phyloP scores from a whole-genome alignment of 2,888 invertebrate species.

The Xylota sylvarum region DNA sequence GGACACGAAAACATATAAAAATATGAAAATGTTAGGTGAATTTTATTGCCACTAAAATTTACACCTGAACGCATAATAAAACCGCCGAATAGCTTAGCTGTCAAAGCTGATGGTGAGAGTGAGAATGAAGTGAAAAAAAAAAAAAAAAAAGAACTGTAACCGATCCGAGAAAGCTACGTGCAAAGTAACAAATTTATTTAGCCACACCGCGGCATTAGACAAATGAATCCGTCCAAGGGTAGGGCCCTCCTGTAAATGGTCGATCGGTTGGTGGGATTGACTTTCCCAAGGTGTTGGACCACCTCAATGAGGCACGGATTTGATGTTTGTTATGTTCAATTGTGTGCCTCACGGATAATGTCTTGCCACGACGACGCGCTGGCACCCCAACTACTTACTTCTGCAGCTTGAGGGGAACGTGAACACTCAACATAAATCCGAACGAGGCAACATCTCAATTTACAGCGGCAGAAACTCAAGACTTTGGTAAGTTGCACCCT shows the following conservation, averaged over 20 bases:
- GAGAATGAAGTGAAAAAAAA: no score
- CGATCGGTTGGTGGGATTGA: slow-evolving; percentile 55
- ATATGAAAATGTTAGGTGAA: slow-evolving; percentile 70
- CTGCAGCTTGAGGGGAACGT: slow-evolving; percentile 67
- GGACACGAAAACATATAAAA: slow-evolving; percentile 61
- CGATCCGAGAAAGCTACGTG: slow-evolving; percentile 51
- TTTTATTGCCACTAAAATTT: slow-evolving; percentile 76
- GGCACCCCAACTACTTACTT: slow-evolving; percentile 5
- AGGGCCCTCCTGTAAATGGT: slow-evolving; percentile 61
- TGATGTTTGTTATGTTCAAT: slow-evolving; percentile 68
- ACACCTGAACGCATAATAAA: slow-evolving; percentile 74
- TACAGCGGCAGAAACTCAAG: slow-evolving; percentile 72
- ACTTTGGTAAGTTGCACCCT: slow-evolving; percentile 66
- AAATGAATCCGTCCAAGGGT: slow-evolving; percentile 68
- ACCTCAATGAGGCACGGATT: slow-evolving; percentile 77
- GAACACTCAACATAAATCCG: slow-evolving; percentile 75
- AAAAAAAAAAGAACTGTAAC: slow-evolving; percentile 64
- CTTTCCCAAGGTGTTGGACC: slow-evolving; percentile 77
- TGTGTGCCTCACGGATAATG: slow-evolving; percentile 64
- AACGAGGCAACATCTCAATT: slow-evolving; percentile 76
- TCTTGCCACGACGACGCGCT: slow-evolving; percentile 34
- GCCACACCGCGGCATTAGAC: slow-evolving; percentile 63
- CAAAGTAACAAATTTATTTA: slow-evolving; percentile 64
- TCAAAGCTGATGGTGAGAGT: slow-evolving; percentile 44
- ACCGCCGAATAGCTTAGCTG: slow-evolving; percentile 61